Evolutionary conservation across 2,888 invertebrate genomes (phyloP).

Genomic region (Hirtodrosophila cameraria): DNA sequence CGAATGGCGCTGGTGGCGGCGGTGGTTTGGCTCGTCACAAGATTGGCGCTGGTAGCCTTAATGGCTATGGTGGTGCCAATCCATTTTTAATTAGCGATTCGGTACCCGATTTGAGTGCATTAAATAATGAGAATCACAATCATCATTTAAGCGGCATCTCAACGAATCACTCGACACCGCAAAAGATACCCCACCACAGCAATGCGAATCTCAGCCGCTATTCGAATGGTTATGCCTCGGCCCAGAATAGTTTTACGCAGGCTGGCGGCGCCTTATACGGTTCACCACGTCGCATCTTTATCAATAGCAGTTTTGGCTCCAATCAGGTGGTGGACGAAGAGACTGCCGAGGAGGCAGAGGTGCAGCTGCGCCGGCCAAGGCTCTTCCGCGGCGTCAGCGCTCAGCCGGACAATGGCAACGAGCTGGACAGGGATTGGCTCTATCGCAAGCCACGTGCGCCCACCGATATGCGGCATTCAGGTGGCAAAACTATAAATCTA

Average conservation of each 20-base stretch:
- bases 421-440: slow-evolving; percentile 83
- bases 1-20: slow-evolving; percentile 81
- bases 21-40: slow-evolving; percentile 84
- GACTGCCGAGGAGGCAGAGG: slow-evolving; percentile 81
- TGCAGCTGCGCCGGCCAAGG: slow-evolving; percentile 81
- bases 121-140: slow-evolving; percentile 83
- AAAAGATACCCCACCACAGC: slow-evolving; percentile 82
- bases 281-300: slow-evolving; percentile 82
- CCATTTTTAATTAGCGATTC: slow-evolving; percentile 84
- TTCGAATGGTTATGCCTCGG: slow-evolving; percentile 81
- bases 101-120: slow-evolving; percentile 83
- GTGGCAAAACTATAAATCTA: slow-evolving; percentile 55
- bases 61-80: slow-evolving; percentile 82
- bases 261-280: slow-evolving; percentile 75
- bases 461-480: slow-evolving; percentile 83
- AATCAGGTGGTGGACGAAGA: slow-evolving; percentile 83
- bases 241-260: slow-evolving; percentile 82
- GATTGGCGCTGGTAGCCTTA: slow-evolving; percentile 81
- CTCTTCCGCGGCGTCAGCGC: slow-evolving; percentile 75
- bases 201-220: slow-evolving; percentile 81
- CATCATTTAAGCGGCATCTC: slow-evolving; percentile 81
- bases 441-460: slow-evolving; percentile 83
- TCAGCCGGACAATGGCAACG: slow-evolving; percentile 82
- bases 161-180: slow-evolving; percentile 84
- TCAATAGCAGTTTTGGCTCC: slow-evolving; percentile 82